These are phyloP conservation scores for Macaca fascicularis DNA, from an alignment of 2,113 vertebrate species.

Conservation along the genomic window T2T-MFA8v1.1 NC_088378.1:25958501-25959000, in stretches of 20 bases:
- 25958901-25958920: background rate
- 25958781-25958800: background rate
- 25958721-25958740: background rate
- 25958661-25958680: background rate
- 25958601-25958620: background rate
- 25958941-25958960: conserved; percentile 38
- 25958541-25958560: background rate
- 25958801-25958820: background rate
- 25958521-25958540: background rate
- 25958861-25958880: background rate
- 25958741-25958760: background rate
- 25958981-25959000: background rate
- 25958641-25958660: background rate
- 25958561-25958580: background rate
- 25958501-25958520: background rate
- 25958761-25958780: background rate
- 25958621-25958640: no score
- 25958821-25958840: background rate
- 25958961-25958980: background rate
- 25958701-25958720: background rate
- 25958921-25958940: background rate
- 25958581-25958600: background rate
- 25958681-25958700: background rate
- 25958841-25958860: background rate
- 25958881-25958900: conserved; percentile 21